Base-by-base conservation (phyloP, 92 coral and sea anemone genomes). In the Micromussa lordhowensis region DNA sequence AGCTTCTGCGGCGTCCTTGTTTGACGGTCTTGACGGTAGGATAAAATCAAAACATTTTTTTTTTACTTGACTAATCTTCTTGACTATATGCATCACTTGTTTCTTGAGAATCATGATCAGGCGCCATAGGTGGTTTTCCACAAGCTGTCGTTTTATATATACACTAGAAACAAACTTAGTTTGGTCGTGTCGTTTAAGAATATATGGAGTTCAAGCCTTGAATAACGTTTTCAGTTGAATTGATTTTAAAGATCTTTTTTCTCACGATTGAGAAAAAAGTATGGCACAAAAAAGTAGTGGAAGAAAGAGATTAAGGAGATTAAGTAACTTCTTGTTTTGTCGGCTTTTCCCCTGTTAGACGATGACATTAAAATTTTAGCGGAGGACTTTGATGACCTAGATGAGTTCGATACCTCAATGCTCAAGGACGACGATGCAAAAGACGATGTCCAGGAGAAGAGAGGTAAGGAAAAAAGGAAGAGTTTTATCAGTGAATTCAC, bases 21-120 rank as follows among this genome's bases (percentile, higher is more conserved):
- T 74, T 17, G 80, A 84, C 32, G 44, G 75, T 72, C 15, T 57
- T 26, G 88, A 84, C 72, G 88, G 88, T 84, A 84, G 70, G 88
- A 35, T 14, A 22, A 51, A 57, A 29, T 22, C 38, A 32, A 70
- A 30, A 54, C 61, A 18, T 70, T 21, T 68, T 68, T 66, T 14
- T 82, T 82, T 51, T 48, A 32, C 35, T 34, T 51, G 70, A 24
- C 34, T 19, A 51, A 70, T 30, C 14, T 61, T 32, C 31, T 21
- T 10, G 35, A 9, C 48, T 28, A 36, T 28, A 36, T 61, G 55
- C 1, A 51, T 14, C n/a, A 40, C 28, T 78, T 78, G 21, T 16
- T 77, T 77, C 5, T 24, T 15, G 21, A 15, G 18, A 55, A 19
- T 7, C 51, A 44, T 44, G 51, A 55, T 15, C 61, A 15, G 18